These are phyloP conservation scores for Hypomecis punctinalis DNA, from an alignment of 2,888 invertebrate species.

Conservation along the genomic window DNA sequence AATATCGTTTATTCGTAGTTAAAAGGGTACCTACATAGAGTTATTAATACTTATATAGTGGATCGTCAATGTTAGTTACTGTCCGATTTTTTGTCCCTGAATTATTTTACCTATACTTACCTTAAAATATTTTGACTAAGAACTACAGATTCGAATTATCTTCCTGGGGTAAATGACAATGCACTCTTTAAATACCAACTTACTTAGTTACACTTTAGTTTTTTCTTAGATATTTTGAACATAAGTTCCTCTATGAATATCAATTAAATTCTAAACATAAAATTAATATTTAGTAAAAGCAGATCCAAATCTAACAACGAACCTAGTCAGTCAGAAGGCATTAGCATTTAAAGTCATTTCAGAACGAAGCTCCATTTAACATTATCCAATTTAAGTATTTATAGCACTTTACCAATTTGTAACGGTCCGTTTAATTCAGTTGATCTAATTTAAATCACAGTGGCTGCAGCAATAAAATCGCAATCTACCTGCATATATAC, in stretches of 20 bases:
- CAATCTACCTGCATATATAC: constrained; percentile 68
- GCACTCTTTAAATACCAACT: too few species aligned
- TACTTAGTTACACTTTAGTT: too few species aligned
- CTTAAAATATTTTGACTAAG: too few species aligned
- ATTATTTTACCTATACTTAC: too few species aligned
- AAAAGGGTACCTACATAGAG: too few species aligned
- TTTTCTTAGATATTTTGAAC: too few species aligned
- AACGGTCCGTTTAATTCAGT: constrained; percentile 75
- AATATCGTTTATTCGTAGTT: too few species aligned
- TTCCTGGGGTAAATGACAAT: too few species aligned
- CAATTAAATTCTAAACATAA: constrained; percentile 10
- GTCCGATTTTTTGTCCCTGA: too few species aligned
- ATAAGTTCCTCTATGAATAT: neutral
- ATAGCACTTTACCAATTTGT: constrained; percentile 68
- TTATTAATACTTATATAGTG: too few species aligned
- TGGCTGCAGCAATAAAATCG: constrained; percentile 59
- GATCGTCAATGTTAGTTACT: too few species aligned
- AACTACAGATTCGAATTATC: too few species aligned
- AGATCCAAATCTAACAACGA: constrained; percentile 36
- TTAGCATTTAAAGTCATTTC: constrained; percentile 54
- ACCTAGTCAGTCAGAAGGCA: constrained; percentile 41
- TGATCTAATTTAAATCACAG: constrained; percentile 72
- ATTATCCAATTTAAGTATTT: constrained; percentile 65
- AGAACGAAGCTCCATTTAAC: constrained; percentile 55
- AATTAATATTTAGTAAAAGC: constrained; percentile 25